Conservation (phyloP, 2,888 invertebrate species). For the Dione juno region DNA sequence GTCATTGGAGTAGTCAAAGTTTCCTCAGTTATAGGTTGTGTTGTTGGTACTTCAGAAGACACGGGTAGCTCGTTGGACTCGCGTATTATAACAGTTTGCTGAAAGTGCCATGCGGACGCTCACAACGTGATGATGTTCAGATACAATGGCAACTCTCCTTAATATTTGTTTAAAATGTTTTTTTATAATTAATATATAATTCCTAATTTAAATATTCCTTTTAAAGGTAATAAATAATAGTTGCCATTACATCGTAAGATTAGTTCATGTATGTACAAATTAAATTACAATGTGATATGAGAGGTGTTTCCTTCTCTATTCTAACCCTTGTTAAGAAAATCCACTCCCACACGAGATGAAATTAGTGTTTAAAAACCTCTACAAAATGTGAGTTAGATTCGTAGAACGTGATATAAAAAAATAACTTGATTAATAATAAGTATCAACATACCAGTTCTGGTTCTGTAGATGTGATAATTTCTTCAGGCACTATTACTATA, state of each 20-base stretch:
- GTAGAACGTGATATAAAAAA: conserved; percentile 38
- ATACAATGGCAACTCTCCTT: conserved; percentile 38
- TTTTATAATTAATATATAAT: no score
- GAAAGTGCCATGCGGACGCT: conserved; percentile 82
- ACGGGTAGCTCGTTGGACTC: conserved; percentile 75
- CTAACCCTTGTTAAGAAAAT: conserved; percentile 65
- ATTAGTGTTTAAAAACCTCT: conserved; percentile 53
- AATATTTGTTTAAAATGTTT: no score
- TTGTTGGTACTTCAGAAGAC: conserved; percentile 61
- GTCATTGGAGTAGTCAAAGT: conserved; percentile 51
- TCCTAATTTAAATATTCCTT: no score
- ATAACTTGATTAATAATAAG: conserved; percentile 12
- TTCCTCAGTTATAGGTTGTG: conserved; percentile 56
- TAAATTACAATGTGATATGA: conserved; percentile 60
- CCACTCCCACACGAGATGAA: conserved; percentile 58
- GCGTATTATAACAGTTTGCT: conserved; percentile 81
- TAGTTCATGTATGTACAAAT: conserved; percentile 66
- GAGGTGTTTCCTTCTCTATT: conserved; percentile 57
- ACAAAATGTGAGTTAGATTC: conserved; percentile 50
- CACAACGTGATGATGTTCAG: conserved; percentile 69
- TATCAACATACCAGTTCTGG: conserved; percentile 67
- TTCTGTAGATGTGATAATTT: conserved; percentile 65
- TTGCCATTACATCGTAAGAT: conserved; percentile 67
- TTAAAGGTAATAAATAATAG: no score
- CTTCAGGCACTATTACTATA: conserved; percentile 58